Percentiles rank a stretch among this genome's conserved stretches.
phyloP scores from a whole-genome alignment of 2,888 invertebrate genomes.

The Taphrorychus bicolor region DNA sequence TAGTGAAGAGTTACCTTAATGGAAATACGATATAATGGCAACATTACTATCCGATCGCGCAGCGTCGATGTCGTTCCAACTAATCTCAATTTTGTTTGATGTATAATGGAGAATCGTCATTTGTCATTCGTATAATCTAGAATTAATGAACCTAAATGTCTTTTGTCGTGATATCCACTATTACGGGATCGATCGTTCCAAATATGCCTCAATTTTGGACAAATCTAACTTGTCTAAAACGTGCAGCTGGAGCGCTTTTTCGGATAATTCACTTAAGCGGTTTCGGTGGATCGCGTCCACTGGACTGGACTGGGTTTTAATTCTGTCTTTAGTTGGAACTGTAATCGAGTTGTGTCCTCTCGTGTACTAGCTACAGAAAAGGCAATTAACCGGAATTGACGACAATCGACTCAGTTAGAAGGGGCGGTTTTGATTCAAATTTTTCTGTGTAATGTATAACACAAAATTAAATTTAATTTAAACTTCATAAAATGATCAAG shows the following conservation, averaged over 20 bases:
- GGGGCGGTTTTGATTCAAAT: background rate
- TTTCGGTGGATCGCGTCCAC: constrained; percentile 9
- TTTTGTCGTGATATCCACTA: background rate
- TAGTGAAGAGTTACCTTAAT: constrained; percentile 29
- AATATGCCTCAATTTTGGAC: background rate
- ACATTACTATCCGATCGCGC: constrained; percentile 20
- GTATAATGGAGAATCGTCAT: constrained; percentile 4
- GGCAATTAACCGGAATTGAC: background rate
- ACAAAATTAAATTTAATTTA: too few relatives aligned
- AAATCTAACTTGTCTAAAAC: background rate
- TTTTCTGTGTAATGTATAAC: too few relatives aligned
- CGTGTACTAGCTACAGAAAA: constrained; percentile 2
- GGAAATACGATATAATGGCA: constrained; percentile 28
- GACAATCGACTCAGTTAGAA: too few relatives aligned
- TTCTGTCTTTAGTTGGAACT: constrained; percentile 4
- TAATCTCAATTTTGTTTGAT: constrained; percentile 9
- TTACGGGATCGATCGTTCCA: background rate
- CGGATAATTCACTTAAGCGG: constrained; percentile 8
- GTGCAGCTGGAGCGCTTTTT: too few relatives aligned
- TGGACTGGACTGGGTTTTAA: constrained; percentile 3
- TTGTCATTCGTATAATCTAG: constrained; percentile 9
- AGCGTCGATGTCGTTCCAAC: background rate
- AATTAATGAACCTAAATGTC: constrained; percentile 5
- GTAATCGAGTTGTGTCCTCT: constrained; percentile 6
- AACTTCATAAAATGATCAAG: too few relatives aligned